phyloP scores from a whole-genome alignment of 2,113 vertebrate genomes.

The Coregonus clupeaformis region DNA sequence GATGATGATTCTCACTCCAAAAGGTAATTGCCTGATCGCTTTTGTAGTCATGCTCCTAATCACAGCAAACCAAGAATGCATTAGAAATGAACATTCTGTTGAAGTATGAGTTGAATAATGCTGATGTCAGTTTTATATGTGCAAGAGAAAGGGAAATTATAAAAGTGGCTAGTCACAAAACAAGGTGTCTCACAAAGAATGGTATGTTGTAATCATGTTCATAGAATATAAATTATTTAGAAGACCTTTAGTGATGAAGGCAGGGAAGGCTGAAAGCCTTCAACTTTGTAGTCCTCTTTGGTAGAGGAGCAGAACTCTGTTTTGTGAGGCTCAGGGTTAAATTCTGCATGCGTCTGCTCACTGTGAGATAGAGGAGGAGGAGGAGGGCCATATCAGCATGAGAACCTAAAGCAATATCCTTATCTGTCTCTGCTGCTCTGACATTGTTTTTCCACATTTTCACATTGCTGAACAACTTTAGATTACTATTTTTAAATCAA shows the following conservation, averaged over 20 bases:
- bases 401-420: background rate
- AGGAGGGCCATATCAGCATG: background rate
- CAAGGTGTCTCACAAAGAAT: background rate
- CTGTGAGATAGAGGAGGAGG: conserved; percentile 53
- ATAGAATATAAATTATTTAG: background rate
- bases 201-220: background rate
- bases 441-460: background rate
- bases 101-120: background rate
- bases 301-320: conserved; percentile 72
- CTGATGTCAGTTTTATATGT: no score
- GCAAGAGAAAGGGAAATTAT: no score
- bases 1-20: conserved; percentile 80
- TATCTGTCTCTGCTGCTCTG: background rate
- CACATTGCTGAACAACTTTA: background rate
- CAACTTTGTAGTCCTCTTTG: conserved; percentile 60
- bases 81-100: background rate
- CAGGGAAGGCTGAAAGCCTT: conserved; percentile 54
- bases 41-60: conserved; percentile 77
- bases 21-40: conserved; percentile 81
- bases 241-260: conserved; percentile 63
- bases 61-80: conserved; percentile 10
- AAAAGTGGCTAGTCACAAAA: background rate
- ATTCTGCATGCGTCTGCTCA: conserved; percentile 57
- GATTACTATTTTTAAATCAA: background rate
- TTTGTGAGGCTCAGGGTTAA: background rate